Base-by-base conservation (phyloP, 2,113 vertebrate genomes). In the Phrynosoma platyrhinos region DNA sequence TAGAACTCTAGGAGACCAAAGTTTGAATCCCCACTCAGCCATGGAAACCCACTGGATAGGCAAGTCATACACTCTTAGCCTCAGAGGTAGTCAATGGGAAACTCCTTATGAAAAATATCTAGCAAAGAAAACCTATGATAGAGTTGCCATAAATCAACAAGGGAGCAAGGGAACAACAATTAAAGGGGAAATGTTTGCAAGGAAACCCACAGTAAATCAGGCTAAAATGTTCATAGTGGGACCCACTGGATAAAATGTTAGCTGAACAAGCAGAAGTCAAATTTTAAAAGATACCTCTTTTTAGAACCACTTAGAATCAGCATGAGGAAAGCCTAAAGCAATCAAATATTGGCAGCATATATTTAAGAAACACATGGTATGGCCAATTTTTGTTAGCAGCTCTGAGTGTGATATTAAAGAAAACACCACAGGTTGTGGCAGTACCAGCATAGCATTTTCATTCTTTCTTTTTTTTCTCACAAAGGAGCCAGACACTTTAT, bases 331-430 rank as follows among this genome's bases (percentile, higher is more conserved):
- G 10, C 0, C 78, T n/a, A 42, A n/a, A 32, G 27, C 20, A 42
- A 47, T 42, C 23, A 87, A 64, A 55, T 71, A 47, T 74, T 23
- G 8, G 71, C 1, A 83, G 55, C 36, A 16, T 0, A 52, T 80
- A 74, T 88, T 30, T 20, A 52, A 66, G 66, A 89, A 89, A 85
- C 1, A 78, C 66, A 69, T 30, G 91, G 30, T 16, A 4, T 20
- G 84, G 16, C 81, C n/a, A 89, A 74, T 0, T 89, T 89, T 83
- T 89, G 64, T 84, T 90, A 89, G 42, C 7, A 91, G 1, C 6
- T 32, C 79, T 89, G 66, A 9, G 0, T 32, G 2, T 1, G 2
- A 0, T 7, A 21, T 2, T 91, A 42, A 93, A 79, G 89, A 78
- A 3, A 9, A 87, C 66, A n/a, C 1, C 32, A 1, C 2, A 55